Evolutionary conservation across 2,797 vertebrate genomes (phyloP).

Genomic region (Melopsittacus undulatus): DNA sequence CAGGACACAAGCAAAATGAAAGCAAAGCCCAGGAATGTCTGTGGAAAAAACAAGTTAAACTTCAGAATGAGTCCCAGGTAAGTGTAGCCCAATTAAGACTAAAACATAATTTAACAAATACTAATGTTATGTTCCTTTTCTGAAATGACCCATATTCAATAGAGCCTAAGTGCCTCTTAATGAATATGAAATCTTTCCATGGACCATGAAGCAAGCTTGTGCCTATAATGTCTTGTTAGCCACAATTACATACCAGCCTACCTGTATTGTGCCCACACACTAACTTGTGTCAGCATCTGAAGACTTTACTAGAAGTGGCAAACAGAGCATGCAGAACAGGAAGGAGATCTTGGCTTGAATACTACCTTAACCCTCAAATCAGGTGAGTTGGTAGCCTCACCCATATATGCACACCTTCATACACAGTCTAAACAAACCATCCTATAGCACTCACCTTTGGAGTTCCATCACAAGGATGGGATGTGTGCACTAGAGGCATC

Average conservation of each 20-base stretch:
- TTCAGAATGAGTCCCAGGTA: neutral
- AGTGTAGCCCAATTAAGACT: neutral
- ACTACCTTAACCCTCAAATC: neutral
- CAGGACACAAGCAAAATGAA: neutral
- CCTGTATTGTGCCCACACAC: neutral
- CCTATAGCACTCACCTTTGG: neutral
- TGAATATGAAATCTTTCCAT: neutral
- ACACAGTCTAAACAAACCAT: neutral
- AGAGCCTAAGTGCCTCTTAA: neutral
- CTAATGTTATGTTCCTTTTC: neutral
- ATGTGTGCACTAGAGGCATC: no score
- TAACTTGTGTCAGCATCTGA: neutral
- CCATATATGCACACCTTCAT: neutral
- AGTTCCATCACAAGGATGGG: neutral
- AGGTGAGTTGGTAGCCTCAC: neutral
- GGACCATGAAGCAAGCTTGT: neutral
- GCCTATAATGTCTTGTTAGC: neutral
- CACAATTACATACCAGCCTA: neutral
- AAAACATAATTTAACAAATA: neutral
- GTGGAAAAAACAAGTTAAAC: neutral
- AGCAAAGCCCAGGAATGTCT: neutral
- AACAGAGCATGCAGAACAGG: neutral
- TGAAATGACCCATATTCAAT: neutral
- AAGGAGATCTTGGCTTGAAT: neutral
- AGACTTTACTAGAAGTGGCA: neutral